Conservation (phyloP, 2,888 invertebrate genomes). For the Chymomyza amoena region DNA sequence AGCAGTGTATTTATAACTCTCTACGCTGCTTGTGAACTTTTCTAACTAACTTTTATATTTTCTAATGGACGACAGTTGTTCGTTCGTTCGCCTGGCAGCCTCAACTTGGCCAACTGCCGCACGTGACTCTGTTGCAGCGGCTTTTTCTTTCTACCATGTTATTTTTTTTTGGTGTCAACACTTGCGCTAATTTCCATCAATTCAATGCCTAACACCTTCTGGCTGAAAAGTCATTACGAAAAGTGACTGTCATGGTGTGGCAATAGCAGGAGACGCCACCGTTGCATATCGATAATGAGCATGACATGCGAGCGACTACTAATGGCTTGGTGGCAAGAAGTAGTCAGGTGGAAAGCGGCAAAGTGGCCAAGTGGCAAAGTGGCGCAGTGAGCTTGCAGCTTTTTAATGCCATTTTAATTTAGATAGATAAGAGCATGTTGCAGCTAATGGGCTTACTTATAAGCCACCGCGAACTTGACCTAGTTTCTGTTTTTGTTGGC, state of each 20-base stretch:
- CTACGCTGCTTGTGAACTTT: conserved; percentile 24
- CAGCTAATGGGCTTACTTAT: neutral
- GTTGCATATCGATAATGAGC: conserved; percentile 51
- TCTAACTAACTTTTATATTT: neutral
- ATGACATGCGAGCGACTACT: neutral
- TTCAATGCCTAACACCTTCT: conserved; percentile 19
- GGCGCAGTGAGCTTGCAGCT: neutral
- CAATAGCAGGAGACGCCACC: neutral
- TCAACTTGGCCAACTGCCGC: conserved; percentile 52
- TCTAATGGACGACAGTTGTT: neutral
- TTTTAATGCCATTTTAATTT: conserved; percentile 10
- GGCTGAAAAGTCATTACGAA: conserved; percentile 55
- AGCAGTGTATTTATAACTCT: conserved; percentile 7
- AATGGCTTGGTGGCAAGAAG: neutral
- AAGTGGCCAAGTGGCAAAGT: neutral
- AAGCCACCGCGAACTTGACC: conserved; percentile 12
- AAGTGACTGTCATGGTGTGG: conserved; percentile 31
- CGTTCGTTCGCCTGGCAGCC: conserved; percentile 45
- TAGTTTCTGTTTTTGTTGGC: neutral
- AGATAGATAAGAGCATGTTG: neutral
- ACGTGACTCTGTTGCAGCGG: conserved; percentile 51
- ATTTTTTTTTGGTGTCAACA: conserved; percentile 15
- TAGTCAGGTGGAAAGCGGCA: neutral
- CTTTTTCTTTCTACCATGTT: neutral
- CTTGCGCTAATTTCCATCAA: conserved; percentile 58